phyloP scores from a whole-genome alignment of 2,113 vertebrate species.

The Rhombomys opimus region DNA sequence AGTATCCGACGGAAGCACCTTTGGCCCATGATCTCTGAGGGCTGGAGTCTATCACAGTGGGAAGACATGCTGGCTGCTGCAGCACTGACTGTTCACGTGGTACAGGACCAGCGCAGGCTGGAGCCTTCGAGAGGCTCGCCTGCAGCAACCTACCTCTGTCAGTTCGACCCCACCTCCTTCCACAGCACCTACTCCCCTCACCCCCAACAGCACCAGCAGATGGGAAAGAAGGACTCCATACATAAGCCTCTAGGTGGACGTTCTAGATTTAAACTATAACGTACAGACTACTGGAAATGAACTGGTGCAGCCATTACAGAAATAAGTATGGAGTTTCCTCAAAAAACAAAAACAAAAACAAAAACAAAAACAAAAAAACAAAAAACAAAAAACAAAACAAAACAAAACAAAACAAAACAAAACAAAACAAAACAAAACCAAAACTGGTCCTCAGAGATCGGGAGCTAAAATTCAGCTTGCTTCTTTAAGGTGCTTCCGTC shows the following conservation, averaged over 20 bases:
- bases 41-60: background rate
- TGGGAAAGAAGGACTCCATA: background rate
- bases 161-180: background rate
- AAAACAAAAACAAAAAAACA: too few species aligned
- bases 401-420: too few species aligned
- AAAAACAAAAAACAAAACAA: too few species aligned
- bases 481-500: background rate
- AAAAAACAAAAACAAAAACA: too few species aligned
- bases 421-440: background rate
- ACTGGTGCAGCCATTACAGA: background rate
- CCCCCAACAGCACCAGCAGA: background rate
- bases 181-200: background rate
- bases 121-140: background rate
- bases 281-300: background rate
- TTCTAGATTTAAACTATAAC: background rate
- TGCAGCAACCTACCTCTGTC: background rate
- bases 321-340: background rate
- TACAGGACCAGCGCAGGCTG: background rate
- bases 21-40: background rate
- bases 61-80: background rate
- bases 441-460: background rate
- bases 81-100: background rate
- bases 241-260: background rate
- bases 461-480: background rate
- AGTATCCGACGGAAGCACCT: background rate